Base-by-base conservation (phyloP, 2,888 invertebrate genomes). In the Mamestra brassicae region DNA sequence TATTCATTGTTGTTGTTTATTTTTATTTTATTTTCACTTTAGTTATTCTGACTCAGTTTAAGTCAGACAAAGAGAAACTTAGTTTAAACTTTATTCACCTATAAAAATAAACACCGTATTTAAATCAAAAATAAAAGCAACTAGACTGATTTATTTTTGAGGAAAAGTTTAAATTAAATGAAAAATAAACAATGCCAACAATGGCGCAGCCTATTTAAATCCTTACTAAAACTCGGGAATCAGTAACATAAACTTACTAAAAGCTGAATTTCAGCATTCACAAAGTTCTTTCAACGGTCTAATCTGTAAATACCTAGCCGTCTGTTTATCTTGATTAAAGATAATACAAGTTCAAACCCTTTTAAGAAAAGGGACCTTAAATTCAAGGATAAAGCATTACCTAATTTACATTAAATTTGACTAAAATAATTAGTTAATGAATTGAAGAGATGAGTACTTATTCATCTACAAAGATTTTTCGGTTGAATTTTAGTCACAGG, bases 301-400 rank as follows among this genome's bases (percentile, higher is more conserved):
- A 67, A 77, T 78, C 73, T 64, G 13, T 17, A 61, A 69, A 76
- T 78, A 63, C 69, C 45, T 54, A 67, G 64, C 54, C 62, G 61
- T 62, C 63, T 74, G 70, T 78, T 81, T 81, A 83, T 80, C 79
- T 60, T 42, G 66, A 78, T 73, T 60, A 34, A 61, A 80, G 80
- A 80, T 81, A 76, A 52, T 52, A 17, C 52, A 52, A 74, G 17
- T 60, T 81, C 57, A 65, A 5, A 17, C 62, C 65, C 62, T 71
- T 74, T 69, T 26, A 8, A 55, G 10, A 64, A 77, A 71, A 76
- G 26, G 63, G 57, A 15, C n/a, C 17, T 61, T 64, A 60, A 69
- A 52, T 78, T 70, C 17, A 63, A 70, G 26, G 63, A 26, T 57
- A 47, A 71, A 58, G 36, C 13, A 15, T 45, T 71, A 58, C 42